Conservation (phyloP, 2,113 vertebrate species). For the Pituophis catenifer region DNA sequence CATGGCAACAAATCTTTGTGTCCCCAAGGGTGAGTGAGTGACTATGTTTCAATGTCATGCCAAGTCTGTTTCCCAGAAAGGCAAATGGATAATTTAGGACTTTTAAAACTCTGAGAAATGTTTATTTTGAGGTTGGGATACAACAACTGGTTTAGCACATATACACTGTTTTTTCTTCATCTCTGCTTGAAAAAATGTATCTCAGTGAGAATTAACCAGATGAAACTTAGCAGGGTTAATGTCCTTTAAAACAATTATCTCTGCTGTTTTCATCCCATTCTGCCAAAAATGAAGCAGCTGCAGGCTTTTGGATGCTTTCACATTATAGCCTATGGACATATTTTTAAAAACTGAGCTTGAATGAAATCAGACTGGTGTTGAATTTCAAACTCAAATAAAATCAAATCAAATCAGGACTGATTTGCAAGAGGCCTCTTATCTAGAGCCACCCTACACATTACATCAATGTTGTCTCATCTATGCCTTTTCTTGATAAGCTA, state of each 20-base stretch:
- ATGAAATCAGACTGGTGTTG: neutral
- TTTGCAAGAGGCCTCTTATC: neutral
- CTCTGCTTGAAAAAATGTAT: neutral
- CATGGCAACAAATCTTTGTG: neutral
- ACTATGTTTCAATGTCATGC: neutral
- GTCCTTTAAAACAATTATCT: neutral
- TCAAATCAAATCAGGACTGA: neutral
- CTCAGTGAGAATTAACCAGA: neutral
- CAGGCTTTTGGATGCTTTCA: neutral
- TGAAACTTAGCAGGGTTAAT: neutral
- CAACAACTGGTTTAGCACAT: neutral
- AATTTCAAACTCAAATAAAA: neutral
- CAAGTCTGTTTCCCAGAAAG: neutral
- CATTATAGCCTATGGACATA: neutral
- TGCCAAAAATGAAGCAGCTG: neutral
- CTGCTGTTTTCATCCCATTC: neutral
- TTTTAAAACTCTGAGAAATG: neutral
- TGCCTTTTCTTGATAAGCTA: constrained; percentile 35
- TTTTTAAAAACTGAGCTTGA: neutral
- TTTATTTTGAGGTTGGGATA: neutral
- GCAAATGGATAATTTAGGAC: neutral
- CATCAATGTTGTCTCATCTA: constrained; percentile 26
- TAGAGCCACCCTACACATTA: constrained; percentile 32
- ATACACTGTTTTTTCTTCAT: neutral
- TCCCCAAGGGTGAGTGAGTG: neutral